Evolutionary conservation across 2,113 vertebrate species (phyloP), one percentile per base, ranked within the genome.

Genomic region (Manacus vitellinus): DNA sequence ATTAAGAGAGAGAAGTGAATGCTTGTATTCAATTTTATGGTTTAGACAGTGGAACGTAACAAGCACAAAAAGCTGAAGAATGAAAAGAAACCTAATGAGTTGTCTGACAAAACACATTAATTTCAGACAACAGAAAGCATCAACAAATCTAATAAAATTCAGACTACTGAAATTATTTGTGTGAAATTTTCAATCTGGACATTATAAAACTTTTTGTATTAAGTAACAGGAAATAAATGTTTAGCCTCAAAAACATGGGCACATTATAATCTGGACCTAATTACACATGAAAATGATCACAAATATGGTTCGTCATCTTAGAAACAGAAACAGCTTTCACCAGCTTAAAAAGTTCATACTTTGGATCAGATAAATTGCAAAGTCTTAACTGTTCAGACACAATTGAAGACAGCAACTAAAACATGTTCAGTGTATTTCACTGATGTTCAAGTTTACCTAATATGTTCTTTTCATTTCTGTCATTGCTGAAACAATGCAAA

Each of bases 111-210:
- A 92, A 74, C 5, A 21, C 22, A 68, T 70, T 84, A 18, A 70
- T 84, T 94, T 92, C 72, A 94, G 54, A 80, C 65, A 63, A 92
- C 23, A 92, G 33, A 79, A 94, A 93, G 85, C 43, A 83, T 41
- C 46, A 61, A 68, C 17, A 77, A 72, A 93, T 33, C 41, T 46
- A 88, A 88, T 4, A 63, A 78, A 89, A 87, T 59, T 33, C 28
- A 73, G 84, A 46, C 8, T 24, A 66, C 21, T 77, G 33, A 73
- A 83, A 66, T 74, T 1, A 58, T n/a, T 72, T 62, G 46, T 49
- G 24, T 51, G 31, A 51, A 66, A 62, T 58, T 66, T 71, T 83
- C 24, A 12, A 49, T 49, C 25, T 37, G 46, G 22, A 85, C 30
- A 54, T 58, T 14, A 54, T 19, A 73, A 56, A 47, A 6, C 4